Evolutionary conservation across 2,888 invertebrate species (phyloP), one percentile per base, ranked within the genome.

Genomic region (Drosophila hamatofila): DNA sequence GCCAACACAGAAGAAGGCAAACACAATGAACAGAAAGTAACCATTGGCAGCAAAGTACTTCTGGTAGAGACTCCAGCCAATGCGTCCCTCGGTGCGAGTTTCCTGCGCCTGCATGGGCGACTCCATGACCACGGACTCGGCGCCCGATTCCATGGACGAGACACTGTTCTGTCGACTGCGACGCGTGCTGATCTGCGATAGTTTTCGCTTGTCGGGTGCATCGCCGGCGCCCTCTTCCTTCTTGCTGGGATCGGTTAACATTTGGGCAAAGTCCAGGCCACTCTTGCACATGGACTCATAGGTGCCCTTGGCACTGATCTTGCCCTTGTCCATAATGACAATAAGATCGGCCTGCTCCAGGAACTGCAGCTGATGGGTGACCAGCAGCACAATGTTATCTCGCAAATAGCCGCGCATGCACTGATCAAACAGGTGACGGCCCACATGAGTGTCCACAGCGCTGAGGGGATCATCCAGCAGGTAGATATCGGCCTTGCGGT

Each of bases 361-460:
- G 81, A 96, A 97, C 91, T 97, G 97, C 60, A 97, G 92, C 91
- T 97, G 97, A 93, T 98, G 97, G 0, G 97, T 97, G 5, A 97
- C 96, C 61, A 97, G 93, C 42, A 97, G 93, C 0, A 96, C 95
- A 16, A 96, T 95, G 90, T 96, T 96, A 8, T 94, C 94, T 46
- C 93, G 94, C 64, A 97, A 92, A 80, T 84, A 93, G 2, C 91
- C 92, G 3, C 92, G 90, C 91, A 93, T 92, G 46, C 93, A 93
- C 69, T 93, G 91, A 71, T 98, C 97, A 93, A 98, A 98, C 81
- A 98, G 94, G 92, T 97, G 96, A 8, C 96, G 95, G 2, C 97
- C 97, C 1, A 98, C 98, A 91, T 97, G 96, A 0, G 97, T 95
- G 93, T 98, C 98, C 25, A 98, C 98, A 0, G 98, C 98, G 62